Conservation (phyloP, 2,888 invertebrate genomes). For the Caenorhabditis imperialis region DNA sequence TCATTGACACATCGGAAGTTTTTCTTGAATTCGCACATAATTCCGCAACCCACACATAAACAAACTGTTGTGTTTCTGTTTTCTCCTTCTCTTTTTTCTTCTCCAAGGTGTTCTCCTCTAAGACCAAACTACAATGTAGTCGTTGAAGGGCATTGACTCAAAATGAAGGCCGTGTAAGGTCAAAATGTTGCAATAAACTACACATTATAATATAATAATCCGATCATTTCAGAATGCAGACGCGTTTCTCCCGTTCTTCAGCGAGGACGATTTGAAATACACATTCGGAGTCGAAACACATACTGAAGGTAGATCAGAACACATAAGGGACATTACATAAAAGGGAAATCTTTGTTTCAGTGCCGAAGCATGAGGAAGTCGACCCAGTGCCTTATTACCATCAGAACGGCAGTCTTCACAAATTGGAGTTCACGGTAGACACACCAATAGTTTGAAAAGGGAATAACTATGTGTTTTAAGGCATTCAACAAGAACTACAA, state of each 20-base stretch:
- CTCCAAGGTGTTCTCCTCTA: constrained; percentile 17
- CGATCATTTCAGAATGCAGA: constrained; percentile 62
- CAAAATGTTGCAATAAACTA: constrained; percentile 17
- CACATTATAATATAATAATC: constrained; percentile 25
- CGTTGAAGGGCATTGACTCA: too few species aligned
- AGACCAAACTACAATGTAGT: constrained; percentile 1
- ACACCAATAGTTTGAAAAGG: not conserved
- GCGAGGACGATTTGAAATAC: constrained; percentile 75
- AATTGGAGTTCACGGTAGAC: constrained; percentile 50
- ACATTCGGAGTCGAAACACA: constrained; percentile 75
- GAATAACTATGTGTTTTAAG: constrained; percentile 1
- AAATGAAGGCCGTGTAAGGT: constrained; percentile 16
- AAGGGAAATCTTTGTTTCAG: constrained; percentile 38
- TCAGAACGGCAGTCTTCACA: constrained; percentile 53
- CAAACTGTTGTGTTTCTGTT: constrained; percentile 30
- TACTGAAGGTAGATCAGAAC: constrained; percentile 57
- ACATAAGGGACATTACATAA: too few species aligned
- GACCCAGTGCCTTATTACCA: constrained; percentile 57
- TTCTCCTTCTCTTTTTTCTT: too few species aligned
- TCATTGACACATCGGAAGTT: too few species aligned
- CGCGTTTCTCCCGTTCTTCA: constrained; percentile 73
- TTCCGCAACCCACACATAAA: constrained; percentile 4
- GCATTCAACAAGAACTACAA: constrained; percentile 51
- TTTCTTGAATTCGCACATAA: too few species aligned
- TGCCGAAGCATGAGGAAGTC: constrained; percentile 64